phyloP scores from a whole-genome alignment of 1,140 invertebrate species.

The Brevipalpus yothersi region DNA sequence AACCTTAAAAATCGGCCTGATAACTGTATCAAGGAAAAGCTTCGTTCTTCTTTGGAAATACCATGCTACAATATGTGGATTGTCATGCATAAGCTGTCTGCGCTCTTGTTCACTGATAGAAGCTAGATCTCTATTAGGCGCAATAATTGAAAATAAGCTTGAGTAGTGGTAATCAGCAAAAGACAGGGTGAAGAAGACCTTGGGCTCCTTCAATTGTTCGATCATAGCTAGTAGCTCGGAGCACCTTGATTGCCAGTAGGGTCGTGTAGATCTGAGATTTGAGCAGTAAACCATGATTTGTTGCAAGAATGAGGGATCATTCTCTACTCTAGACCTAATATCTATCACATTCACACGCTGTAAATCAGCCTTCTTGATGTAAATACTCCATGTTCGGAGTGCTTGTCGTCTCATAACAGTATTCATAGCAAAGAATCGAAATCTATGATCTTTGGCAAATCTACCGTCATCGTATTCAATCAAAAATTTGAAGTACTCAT shows the following conservation, averaged over 20 bases:
- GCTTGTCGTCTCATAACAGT: neutral
- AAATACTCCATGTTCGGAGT: neutral
- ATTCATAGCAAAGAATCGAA: neutral
- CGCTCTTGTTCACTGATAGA: too few species aligned
- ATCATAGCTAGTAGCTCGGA: neutral
- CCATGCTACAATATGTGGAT: too few species aligned
- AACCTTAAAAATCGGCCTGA: too few species aligned
- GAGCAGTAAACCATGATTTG: neutral
- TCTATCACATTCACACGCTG: neutral
- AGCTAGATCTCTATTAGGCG: too few species aligned
- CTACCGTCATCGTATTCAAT: neutral
- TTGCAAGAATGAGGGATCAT: neutral
- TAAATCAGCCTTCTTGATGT: neutral
- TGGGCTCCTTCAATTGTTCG: neutral
- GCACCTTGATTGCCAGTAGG: neutral
- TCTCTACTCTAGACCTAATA: neutral
- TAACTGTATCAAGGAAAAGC: too few species aligned
- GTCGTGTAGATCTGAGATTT: neutral
- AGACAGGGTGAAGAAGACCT: too few species aligned
- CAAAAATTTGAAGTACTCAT: neutral
- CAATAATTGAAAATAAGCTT: too few species aligned
- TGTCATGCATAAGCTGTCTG: too few species aligned
- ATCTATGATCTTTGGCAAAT: neutral
- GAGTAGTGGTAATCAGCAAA: too few species aligned
- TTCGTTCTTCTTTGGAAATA: too few species aligned